Percentiles rank a stretch among this genome's conserved stretches.
These are phyloP conservation scores for Candidula unifasciata DNA, from an alignment of 2,888 invertebrate genomes.

Conservation along the genomic window DNA sequence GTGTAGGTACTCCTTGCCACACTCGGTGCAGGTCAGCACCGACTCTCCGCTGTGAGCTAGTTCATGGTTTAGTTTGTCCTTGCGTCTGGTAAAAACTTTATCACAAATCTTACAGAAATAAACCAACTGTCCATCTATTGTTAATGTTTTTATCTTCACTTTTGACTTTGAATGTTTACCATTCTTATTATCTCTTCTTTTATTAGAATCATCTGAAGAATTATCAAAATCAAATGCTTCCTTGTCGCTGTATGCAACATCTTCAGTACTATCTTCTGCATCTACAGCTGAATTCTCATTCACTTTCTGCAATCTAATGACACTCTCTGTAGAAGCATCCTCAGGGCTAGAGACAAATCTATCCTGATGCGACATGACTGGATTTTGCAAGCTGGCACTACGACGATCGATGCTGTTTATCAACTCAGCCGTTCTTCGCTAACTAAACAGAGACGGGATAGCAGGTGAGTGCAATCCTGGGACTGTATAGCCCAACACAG, in stretches of 20 bases:
- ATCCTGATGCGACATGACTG: slow-evolving; percentile 6
- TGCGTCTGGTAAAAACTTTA: slow-evolving; percentile 49
- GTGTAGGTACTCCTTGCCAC: slow-evolving; percentile 51
- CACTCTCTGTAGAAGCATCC: background rate
- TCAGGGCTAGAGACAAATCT: background rate
- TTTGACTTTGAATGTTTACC: slow-evolving; percentile 41
- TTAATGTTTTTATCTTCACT: slow-evolving; percentile 50
- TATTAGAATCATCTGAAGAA: slow-evolving; percentile 28
- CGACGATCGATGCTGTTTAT: background rate
- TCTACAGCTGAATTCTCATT: background rate
- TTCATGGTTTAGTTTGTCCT: slow-evolving; percentile 52
- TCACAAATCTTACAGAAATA: slow-evolving; percentile 52
- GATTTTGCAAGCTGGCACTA: background rate
- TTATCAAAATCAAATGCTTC: background rate
- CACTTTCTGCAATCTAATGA: background rate
- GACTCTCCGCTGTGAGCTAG: slow-evolving; percentile 50
- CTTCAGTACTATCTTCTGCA: background rate
- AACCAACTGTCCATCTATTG: slow-evolving; percentile 51
- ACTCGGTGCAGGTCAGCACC: slow-evolving; percentile 46
- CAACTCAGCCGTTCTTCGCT: no score
- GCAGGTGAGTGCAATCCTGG: no score
- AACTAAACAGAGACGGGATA: no score
- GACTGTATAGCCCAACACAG: no score
- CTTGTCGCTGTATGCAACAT: slow-evolving; percentile 13
- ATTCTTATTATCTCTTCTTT: slow-evolving; percentile 12